These are phyloP conservation scores for Reinhardtius hippoglossoides DNA, from an alignment of 2,113 vertebrate genomes.

Conservation along the genomic window DNA sequence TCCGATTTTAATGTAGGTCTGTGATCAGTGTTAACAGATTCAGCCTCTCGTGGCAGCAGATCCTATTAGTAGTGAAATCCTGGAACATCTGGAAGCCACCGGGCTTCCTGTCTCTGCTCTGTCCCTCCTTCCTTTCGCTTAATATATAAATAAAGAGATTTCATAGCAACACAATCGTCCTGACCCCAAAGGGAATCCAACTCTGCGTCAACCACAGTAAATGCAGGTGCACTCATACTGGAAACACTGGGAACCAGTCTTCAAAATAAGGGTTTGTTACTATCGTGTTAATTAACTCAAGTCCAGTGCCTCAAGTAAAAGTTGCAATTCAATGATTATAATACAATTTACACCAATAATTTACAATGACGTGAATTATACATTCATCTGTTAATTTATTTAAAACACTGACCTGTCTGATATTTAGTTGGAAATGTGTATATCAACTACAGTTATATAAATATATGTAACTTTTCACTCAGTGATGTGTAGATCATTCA, in stretches of 20 bases:
- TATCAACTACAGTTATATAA: no score
- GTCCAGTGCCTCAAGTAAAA: no score
- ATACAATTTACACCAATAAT: no score
- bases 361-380: no score
- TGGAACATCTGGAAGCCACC: constrained; percentile 57
- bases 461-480: no score
- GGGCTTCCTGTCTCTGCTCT: constrained; percentile 28
- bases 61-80: constrained; percentile 44
- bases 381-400: no score
- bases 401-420: no score
- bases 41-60: constrained; percentile 28
- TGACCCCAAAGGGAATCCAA: constrained; percentile 32
- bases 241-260: not conserved
- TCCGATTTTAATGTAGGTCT: no score
- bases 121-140: constrained; percentile 1
- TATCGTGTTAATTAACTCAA: no score
- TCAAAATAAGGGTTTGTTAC: constrained; percentile 29
- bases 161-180: constrained; percentile 37
- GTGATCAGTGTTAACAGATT: not conserved
- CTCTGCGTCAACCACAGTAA: constrained; percentile 7
- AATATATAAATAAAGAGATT: constrained; percentile 40
- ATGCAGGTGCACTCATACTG: not conserved
- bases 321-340: no score
- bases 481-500: no score
- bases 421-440: no score